These are phyloP conservation scores for Mesoligia furuncula DNA, from an alignment of 2,888 invertebrate species.

Conservation along the genomic window DNA sequence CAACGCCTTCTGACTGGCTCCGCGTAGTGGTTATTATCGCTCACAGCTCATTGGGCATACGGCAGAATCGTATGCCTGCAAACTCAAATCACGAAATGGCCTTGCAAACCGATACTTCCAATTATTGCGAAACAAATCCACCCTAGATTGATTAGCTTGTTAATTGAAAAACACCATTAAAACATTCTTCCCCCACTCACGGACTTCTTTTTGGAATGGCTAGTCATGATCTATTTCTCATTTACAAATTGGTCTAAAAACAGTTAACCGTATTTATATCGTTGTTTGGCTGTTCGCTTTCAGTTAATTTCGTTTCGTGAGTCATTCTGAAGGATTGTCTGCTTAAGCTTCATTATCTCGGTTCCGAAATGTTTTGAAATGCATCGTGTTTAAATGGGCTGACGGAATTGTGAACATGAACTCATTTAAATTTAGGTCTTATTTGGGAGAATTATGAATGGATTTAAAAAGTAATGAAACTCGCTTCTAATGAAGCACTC, in stretches of 20 bases:
- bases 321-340: constrained; percentile 56
- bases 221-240: constrained; percentile 46
- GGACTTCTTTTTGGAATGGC: not conserved
- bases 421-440: constrained; percentile 16
- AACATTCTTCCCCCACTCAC: constrained; percentile 20
- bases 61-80: not conserved
- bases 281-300: constrained; percentile 9
- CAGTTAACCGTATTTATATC: constrained; percentile 50
- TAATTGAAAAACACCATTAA: not conserved
- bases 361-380: constrained; percentile 37
- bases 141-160: constrained; percentile 16
- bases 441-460: not conserved
- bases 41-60: not conserved
- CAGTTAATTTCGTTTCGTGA: constrained; percentile 55
- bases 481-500: too few species aligned
- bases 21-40: not conserved
- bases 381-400: constrained; percentile 16
- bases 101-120: constrained; percentile 18
- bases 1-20: not conserved
- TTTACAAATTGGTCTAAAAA: constrained; percentile 42
- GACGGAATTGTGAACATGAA: constrained; percentile 7
- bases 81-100: not conserved
- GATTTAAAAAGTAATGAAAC: too few species aligned
- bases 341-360: constrained; percentile 36
- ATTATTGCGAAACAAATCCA: not conserved